phyloP scores from a whole-genome alignment of 1,140 invertebrate species.

The Bombus ignitus region DNA sequence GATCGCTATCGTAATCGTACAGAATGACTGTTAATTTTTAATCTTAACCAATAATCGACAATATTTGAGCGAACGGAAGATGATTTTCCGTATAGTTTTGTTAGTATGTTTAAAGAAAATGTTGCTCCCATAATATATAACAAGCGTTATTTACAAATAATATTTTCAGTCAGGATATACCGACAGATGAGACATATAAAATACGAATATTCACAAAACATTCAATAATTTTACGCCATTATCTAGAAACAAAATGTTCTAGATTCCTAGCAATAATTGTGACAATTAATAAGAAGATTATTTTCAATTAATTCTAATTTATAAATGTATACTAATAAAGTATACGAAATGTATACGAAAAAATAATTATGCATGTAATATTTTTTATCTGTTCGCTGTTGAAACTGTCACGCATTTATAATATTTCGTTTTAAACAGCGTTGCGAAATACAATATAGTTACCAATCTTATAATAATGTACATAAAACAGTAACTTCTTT shows the following conservation, averaged over 20 bases:
- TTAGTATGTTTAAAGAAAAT: conserved; percentile 29
- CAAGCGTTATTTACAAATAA: conserved; percentile 14
- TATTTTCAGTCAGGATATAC: conserved; percentile 19
- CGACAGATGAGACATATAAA: not conserved
- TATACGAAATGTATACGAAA: not conserved
- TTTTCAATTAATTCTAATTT: not conserved
- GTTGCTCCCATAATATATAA: conserved; percentile 69
- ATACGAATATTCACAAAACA: conserved; percentile 2
- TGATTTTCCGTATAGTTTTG: conserved; percentile 38
- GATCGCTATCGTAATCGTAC: conserved; percentile 10
- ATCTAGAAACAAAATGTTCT: conserved; percentile 3
- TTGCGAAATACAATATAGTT: not conserved
- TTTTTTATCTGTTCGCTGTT: not conserved
- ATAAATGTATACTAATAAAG: not conserved
- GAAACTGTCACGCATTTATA: not conserved
- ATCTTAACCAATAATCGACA: conserved; percentile 15
- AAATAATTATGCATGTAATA: not conserved
- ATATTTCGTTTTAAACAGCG: not conserved
- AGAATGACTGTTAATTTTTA: conserved; percentile 29
- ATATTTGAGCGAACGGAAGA: conserved; percentile 16
- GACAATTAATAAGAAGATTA: not conserved
- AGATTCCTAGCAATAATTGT: not conserved
- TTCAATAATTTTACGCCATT: conserved; percentile 43
- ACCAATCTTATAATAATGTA: conserved; percentile 18
- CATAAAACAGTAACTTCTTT: not conserved